Conservation (phyloP, 2,888 invertebrate species). For the Lepas anatifera region DNA sequence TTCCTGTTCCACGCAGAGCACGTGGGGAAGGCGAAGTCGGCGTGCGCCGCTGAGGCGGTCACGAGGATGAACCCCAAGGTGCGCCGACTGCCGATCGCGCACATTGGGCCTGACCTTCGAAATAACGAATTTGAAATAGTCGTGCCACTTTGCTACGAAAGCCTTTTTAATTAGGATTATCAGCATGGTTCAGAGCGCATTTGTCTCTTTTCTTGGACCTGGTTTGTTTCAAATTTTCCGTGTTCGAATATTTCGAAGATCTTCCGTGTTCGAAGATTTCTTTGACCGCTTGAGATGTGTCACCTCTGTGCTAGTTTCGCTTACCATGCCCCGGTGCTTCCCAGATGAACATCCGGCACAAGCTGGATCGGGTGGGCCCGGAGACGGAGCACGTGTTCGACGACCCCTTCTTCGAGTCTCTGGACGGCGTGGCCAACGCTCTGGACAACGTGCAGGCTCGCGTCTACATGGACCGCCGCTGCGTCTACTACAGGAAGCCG, state of each 20-base stretch:
- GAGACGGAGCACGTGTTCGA: conserved; percentile 92
- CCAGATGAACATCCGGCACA: conserved; percentile 57
- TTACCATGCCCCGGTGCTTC: not conserved
- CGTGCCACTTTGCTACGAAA: too few relatives aligned
- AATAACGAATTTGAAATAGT: too few relatives aligned
- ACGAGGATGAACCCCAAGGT: conserved; percentile 37
- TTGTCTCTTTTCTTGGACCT: too few relatives aligned
- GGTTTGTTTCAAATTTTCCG: too few relatives aligned
- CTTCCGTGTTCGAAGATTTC: too few relatives aligned
- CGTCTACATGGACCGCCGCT: conserved; percentile 44
- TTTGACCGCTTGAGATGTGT: too few relatives aligned
- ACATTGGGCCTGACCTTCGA: too few relatives aligned
- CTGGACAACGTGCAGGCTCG: conserved; percentile 96
- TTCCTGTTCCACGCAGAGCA: conserved; percentile 92
- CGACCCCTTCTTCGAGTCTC: conserved; percentile 80
- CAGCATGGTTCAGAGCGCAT: too few relatives aligned
- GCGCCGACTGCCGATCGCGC: too few relatives aligned
- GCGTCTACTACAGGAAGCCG: conserved; percentile 93
- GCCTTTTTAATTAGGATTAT: too few relatives aligned
- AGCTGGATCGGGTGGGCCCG: conserved; percentile 81
- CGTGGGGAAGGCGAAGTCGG: conserved; percentile 83
- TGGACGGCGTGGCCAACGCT: conserved; percentile 94
- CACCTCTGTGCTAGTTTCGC: too few relatives aligned
- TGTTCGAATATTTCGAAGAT: too few relatives aligned
- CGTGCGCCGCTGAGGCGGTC: conserved; percentile 73